Evolutionary conservation across 2,113 vertebrate genomes (phyloP).

Genomic region (Pseudonaja textilis): DNA sequence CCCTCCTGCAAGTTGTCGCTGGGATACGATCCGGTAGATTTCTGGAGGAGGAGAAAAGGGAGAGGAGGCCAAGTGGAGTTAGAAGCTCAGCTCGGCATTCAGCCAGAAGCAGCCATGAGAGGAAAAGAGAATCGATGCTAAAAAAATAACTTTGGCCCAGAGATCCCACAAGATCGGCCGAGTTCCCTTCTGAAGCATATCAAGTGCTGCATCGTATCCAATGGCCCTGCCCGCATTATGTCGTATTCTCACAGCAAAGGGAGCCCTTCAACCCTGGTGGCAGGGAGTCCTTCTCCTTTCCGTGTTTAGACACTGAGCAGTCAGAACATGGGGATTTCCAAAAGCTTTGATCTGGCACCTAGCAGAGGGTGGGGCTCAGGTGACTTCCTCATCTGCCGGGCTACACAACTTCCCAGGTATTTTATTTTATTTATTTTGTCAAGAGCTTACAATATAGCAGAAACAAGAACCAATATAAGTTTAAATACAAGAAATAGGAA

Average conservation of each 20-base stretch:
- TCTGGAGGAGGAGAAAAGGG: slow-evolving; percentile 64
- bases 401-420: background rate
- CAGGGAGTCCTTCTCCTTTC: background rate
- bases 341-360: background rate
- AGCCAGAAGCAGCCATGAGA: background rate
- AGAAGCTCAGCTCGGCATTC: fast-evolving
- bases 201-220: background rate
- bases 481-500: too few species aligned
- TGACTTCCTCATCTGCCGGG: background rate
- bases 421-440: too few species aligned
- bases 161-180: background rate
- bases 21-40: slow-evolving; percentile 85
- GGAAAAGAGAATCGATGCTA: background rate
- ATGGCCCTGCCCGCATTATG: background rate
- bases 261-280: background rate
- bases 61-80: fast-evolving
- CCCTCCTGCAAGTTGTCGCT: slow-evolving; percentile 79
- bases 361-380: background rate
- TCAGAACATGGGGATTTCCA: background rate
- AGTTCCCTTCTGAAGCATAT: background rate
- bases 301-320: background rate
- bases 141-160: background rate
- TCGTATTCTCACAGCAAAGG: background rate
- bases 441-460: too few species aligned
- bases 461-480: too few species aligned